phyloP scores from a whole-genome alignment of 92 coral and sea anemone genomes.

The Epizoanthus stellaris region DNA sequence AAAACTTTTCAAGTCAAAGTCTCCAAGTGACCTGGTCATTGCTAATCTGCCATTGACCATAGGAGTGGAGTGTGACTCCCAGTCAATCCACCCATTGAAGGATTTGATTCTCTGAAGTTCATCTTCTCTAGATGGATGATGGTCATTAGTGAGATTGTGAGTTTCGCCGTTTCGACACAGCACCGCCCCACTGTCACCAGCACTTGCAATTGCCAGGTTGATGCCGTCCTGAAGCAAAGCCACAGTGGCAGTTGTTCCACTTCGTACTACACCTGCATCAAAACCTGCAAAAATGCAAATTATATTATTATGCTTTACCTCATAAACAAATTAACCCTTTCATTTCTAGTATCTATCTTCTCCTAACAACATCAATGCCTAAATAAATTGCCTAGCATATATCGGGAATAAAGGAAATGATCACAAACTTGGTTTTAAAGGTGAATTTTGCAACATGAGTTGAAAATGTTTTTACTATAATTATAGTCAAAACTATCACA shows the following conservation, averaged over 20 bases:
- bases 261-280: constrained; percentile 56
- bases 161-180: constrained; percentile 82
- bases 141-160: constrained; percentile 75
- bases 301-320: no score
- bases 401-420: no score
- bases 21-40: constrained; percentile 96
- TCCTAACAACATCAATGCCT: no score
- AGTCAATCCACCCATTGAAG: constrained; percentile 80
- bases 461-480: no score
- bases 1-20: constrained; percentile 88
- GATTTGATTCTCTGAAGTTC: constrained; percentile 78
- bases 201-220: constrained; percentile 88
- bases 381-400: no score
- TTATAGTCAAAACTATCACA: no score
- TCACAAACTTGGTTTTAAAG: no score
- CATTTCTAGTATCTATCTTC: no score
- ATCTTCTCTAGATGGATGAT: constrained; percentile 82
- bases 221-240: constrained; percentile 85
- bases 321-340: no score
- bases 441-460: no score
- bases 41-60: constrained; percentile 95
- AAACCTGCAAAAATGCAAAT: constrained; percentile 37
- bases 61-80: constrained; percentile 65
- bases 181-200: constrained; percentile 92
- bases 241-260: constrained; percentile 97